Evolutionary conservation across 1,140 invertebrate genomes (phyloP), one percentile per base, ranked within the genome.

Genomic region (Eriocheir sinensis): DNA sequence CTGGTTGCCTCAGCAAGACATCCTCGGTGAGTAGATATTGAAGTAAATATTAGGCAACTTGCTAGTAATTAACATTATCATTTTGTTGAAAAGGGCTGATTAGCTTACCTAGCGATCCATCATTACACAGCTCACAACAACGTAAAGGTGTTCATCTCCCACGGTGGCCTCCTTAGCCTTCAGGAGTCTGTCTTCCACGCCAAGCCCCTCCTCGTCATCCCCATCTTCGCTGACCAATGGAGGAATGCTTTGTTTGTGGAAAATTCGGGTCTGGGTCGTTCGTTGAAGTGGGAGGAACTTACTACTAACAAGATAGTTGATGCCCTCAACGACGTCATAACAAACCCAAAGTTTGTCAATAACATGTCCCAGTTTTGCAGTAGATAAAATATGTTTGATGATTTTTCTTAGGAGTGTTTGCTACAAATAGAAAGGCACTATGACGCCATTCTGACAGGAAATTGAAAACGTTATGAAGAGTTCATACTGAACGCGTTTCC

Each of bases 1-100:
- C 36, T 93, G 92, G 92, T 38, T 93, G 12, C 85, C 92, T 3
- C 92, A 93, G 92, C 92, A 93, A 53, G 93, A n/a, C n/a, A n/a
- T n/a, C n/a, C n/a, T n/a, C n/a, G n/a, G n/a, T n/a, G n/a, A n/a
- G n/a, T n/a, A n/a, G 90, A 40, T 80, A 89, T 89, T 34, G 89
- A 30, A 88, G 93, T 94, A 30, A 81, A 79, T 89, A 27, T 36
- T 4, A 36, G 3, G 6, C 34, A 38, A 27, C 6, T 30, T 21
- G 34, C 21, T 36, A 86, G 40, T 8, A n/a, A 48, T 30, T 53
- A 6, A 90, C 32, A 44, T 27, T 12, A n/a, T 21, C 40, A 41
- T 8, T 6, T 32, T n/a, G 38, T 38, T n/a, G 41, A 88, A 36
- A 34, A 36, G 12, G 41, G 36, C 30, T n/a, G n/a, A n/a, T n/a